Base-by-base conservation (phyloP, 1,140 invertebrate genomes). In the Lepidurus packardi region DNA sequence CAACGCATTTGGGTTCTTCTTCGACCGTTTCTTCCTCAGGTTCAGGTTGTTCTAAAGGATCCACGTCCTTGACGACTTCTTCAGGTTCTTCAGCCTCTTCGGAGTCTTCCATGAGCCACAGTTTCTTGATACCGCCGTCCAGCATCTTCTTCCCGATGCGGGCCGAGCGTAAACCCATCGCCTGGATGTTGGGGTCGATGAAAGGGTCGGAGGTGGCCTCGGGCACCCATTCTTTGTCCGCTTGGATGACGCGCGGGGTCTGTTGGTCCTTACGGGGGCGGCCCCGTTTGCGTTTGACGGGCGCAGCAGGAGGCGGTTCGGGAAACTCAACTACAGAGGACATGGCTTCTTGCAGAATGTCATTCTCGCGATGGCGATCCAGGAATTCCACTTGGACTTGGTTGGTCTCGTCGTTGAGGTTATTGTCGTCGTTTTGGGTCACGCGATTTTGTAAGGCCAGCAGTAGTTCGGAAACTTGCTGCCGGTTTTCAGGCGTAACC, bases 241-340 rank as follows among this genome's bases (percentile, higher is more conserved):
- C 24, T 78, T 41, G 74, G 1, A 16, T 21, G 6, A 9, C 47
- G 10, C 43, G 10, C 24, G 21, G 65, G 5, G 42, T 44, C 9
- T 78, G 78, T 21, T 77, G 80, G 34, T 79, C 76, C 73, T 82
- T 82, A 42, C 80, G 81, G 11, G 81, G 81, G 1, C 81, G 79
- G 24, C 81, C 81, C 74, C 81, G 75, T 78, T 82, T 82, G 73
- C 80, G 79, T 78, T 81, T 81, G 21, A 77, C 73, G 1, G 78
- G 45, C 13, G 25, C 78, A 41, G 43, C 24, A 9, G 43, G 41
- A 43, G 25, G 9, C 13, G 43, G 43, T 1, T 44, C 47, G 16
- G 42, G 53, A 21, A 65, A 65, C 4, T 65, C 53, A n/a, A 65
- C 53, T 21, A 65, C 53, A 13, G 53, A 65, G 16, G 53, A 65